Conservation (phyloP, 2,113 vertebrate species). For the Sturnira hondurensis region DNA sequence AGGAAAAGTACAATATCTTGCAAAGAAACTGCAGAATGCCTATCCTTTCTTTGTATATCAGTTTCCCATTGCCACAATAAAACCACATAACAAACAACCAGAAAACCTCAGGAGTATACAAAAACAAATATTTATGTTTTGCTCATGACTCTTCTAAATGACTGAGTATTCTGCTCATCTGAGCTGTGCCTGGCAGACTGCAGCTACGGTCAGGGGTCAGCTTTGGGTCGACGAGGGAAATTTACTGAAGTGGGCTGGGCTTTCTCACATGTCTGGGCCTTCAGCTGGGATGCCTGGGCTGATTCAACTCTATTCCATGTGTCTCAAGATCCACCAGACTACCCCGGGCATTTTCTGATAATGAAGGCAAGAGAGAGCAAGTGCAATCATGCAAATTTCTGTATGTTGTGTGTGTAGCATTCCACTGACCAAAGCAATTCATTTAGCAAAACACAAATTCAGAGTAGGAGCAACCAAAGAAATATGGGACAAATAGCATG, state of each 20-base stretch:
- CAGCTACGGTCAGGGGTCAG: background rate
- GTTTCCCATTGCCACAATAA: background rate
- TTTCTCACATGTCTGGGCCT: background rate
- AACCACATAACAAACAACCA: background rate
- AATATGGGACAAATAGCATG: background rate
- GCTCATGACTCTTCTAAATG: background rate
- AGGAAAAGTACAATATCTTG: background rate
- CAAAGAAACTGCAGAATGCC: background rate
- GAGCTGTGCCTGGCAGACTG: background rate
- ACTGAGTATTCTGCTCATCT: background rate
- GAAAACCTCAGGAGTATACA: background rate
- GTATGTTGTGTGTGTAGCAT: background rate
- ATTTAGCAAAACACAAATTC: background rate
- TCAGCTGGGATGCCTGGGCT: background rate
- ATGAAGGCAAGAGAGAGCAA: background rate
- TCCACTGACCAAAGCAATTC: background rate
- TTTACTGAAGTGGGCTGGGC: background rate
- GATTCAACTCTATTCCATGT: background rate
- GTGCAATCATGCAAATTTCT: background rate
- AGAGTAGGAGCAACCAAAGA: background rate
- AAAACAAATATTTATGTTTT: conserved; percentile 11
- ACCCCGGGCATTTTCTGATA: background rate
- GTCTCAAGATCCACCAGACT: background rate
- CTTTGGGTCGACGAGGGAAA: background rate
- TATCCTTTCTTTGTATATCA: background rate